Conservation (phyloP, 2,797 vertebrate genomes). For the Cyclura pinguis region DNA sequence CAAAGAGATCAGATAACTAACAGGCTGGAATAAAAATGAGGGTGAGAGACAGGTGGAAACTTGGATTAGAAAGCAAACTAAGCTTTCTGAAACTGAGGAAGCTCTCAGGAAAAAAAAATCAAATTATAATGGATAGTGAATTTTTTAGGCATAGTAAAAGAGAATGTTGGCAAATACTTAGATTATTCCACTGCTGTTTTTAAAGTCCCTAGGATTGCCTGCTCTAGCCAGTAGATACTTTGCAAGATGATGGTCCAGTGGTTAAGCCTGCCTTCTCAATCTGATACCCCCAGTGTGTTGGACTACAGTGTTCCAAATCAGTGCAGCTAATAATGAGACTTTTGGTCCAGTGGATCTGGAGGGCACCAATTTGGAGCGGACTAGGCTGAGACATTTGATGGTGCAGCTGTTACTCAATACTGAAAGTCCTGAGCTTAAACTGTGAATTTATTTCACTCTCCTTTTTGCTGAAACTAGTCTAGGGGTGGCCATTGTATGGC, state of each 20-base stretch:
- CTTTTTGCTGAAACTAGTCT: neutral
- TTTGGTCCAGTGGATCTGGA: neutral
- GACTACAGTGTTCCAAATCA: no score
- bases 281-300: no score
- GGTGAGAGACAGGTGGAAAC: constrained; percentile 61
- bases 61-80: constrained; percentile 69
- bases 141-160: constrained; percentile 51
- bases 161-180: constrained; percentile 52
- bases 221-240: constrained; percentile 28
- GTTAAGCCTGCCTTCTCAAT: neutral
- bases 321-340: no score
- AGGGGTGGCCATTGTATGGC: neutral
- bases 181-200: neutral
- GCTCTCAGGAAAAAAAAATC: constrained; percentile 55
- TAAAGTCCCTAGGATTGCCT: constrained; percentile 5
- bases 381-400: neutral
- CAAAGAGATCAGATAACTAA: constrained; percentile 69
- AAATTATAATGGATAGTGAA: constrained; percentile 47
- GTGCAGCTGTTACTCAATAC: neutral
- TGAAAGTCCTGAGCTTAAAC: neutral
- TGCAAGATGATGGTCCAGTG: constrained; percentile 19
- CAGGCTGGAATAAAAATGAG: constrained; percentile 68
- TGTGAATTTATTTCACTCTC: neutral
- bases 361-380: neutral
- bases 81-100: constrained; percentile 66